Conservation (phyloP, 2,113 vertebrate species). For the Labeo catla region DNA sequence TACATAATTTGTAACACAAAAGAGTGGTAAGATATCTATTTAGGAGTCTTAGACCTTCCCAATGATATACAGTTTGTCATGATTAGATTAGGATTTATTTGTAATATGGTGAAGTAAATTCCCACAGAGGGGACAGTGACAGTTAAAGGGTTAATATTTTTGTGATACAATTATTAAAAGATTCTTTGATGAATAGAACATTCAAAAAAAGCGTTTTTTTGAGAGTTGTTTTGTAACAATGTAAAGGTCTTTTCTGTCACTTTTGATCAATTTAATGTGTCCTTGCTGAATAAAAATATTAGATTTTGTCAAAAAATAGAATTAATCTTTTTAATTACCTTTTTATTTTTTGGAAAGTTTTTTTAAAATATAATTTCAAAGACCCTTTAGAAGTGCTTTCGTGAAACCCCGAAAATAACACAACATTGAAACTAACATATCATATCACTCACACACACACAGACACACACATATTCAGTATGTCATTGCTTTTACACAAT, state of each 20-base stretch:
- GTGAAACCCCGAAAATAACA: neutral
- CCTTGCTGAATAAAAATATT: neutral
- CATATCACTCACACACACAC: neutral
- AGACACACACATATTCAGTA: neutral
- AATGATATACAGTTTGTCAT: too few species aligned
- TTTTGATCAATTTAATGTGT: neutral
- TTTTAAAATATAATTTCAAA: neutral
- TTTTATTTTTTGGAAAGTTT: neutral
- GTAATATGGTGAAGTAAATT: too few species aligned
- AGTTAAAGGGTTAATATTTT: too few species aligned
- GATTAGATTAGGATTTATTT: too few species aligned
- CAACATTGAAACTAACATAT: too few species aligned
- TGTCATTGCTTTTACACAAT: slow-evolving; percentile 17
- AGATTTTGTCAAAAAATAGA: neutral
- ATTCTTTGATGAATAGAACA: neutral
- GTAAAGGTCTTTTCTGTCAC: neutral
- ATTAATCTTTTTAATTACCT: neutral
- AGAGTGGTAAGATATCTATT: too few species aligned
- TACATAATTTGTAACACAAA: too few species aligned
- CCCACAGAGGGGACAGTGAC: too few species aligned
- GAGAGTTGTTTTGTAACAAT: neutral
- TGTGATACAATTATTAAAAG: too few species aligned
- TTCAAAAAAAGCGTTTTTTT: neutral
- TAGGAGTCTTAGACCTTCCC: too few species aligned
- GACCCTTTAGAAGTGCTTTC: neutral